phyloP scores from a whole-genome alignment of 37 sponge, comb jelly and placozoan genomes.

The Diacarnus erythraeanus region DNA sequence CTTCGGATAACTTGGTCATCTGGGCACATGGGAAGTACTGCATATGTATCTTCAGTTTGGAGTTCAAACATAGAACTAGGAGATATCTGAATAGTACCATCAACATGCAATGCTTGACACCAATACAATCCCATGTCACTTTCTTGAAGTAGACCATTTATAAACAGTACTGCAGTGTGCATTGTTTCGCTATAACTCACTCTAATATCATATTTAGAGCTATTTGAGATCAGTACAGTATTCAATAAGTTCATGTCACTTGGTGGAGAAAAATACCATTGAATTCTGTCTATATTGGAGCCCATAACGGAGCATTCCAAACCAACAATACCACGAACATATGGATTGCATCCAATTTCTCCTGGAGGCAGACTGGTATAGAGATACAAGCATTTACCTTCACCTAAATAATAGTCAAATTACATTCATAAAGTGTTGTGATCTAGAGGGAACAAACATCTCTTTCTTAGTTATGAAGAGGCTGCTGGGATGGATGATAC shows the following conservation, averaged over 20 bases:
- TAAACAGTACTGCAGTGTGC: neutral
- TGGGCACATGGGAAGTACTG: neutral
- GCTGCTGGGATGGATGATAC: no score
- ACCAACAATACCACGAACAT: neutral
- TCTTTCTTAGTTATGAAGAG: no score
- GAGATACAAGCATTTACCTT: neutral
- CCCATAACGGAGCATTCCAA: constrained; percentile 7
- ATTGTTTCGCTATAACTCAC: neutral
- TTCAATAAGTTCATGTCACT: constrained; percentile 3
- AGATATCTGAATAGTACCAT: neutral
- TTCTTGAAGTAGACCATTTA: neutral
- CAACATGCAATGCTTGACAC: neutral
- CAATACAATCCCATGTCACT: constrained; percentile 1
- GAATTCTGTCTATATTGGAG: neutral
- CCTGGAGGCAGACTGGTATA: constrained; percentile 28
- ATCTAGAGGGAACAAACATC: no score
- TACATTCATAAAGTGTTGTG: no score
- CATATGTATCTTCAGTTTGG: neutral
- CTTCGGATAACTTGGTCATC: neutral
- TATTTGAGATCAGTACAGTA: neutral
- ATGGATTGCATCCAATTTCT: constrained; percentile 32
- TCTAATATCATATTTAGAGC: neutral
- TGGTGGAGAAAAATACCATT: constrained; percentile 24
- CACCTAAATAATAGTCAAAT: no score
- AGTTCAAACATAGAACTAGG: neutral